Evolutionary conservation across 2,113 vertebrate species (phyloP), one percentile per base, ranked within the genome.

Genomic region (Genyomyrus donnyi): DNA sequence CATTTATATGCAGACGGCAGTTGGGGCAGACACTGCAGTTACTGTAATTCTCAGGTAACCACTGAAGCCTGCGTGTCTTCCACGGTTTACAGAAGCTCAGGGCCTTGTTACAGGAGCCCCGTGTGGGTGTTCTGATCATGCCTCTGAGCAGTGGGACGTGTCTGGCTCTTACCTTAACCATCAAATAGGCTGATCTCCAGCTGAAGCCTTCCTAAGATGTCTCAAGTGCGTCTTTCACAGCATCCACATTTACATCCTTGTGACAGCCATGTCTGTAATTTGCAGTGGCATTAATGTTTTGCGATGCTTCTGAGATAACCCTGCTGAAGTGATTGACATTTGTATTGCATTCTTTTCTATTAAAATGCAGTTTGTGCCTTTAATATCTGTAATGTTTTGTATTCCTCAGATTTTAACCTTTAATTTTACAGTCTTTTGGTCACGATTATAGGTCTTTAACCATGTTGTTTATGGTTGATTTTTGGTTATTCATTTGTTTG

Each of bases 291-390:
- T 89, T 85, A 85, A 62, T 89, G 21, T 85, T 58, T 62, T 85
- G 52, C 24, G 7, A 39, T 85, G 52, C 58, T 85, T 89, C 42
- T n/a, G 77, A 48, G 89, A 31, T 39, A 45, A 85, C 80, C 45
- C 17, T 85, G 80, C 50, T 46, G 56, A 85, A 45, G 46, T 52
- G 62, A 62, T 70, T 88, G 49, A 46, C 49, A 74, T 77, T 80
- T 50, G 45, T 62, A 52, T 87, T 52, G 5, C 31, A 46, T 53
- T 27, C 83, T 85, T 89, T 89, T 85, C 80, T 89, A 89, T 85
- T 89, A 89, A 89, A 89, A 85, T 48, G 50, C 24, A 83, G n/a
- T 80, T 42, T 8, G 13, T 85, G 77, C 56, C n/a, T 80, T 17
- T 58, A 89, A 89, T 89, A 39, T 52, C 10, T 83, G 74, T 45